Evolutionary conservation across 2,797 vertebrate species (phyloP).

Genomic region (Falco biarmicus): DNA sequence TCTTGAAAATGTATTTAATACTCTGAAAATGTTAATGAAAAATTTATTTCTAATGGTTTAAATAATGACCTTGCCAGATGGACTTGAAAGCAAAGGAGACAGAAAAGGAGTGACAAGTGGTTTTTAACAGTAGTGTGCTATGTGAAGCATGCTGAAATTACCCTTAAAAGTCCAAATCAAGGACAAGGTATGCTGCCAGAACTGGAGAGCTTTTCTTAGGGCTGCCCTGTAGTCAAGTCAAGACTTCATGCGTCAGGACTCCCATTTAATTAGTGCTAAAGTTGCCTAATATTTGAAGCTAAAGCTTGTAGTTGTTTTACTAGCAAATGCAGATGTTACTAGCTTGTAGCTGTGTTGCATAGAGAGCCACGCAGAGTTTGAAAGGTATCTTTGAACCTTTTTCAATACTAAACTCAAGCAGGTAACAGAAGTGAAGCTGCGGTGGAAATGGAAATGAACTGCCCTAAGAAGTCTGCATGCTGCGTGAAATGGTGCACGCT

Average conservation of each 20-base stretch:
- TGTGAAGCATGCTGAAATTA: not conserved
- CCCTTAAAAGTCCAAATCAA: not conserved
- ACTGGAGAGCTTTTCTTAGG: not conserved
- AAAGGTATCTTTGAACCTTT: not conserved
- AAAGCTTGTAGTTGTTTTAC: not conserved
- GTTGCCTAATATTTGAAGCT: not conserved
- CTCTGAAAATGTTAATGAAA: not conserved
- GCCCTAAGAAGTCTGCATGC: not conserved
- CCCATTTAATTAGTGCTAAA: not conserved
- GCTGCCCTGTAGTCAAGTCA: not conserved
- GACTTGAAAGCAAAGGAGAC: not conserved
- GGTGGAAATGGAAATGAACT: not conserved
- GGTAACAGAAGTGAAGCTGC: not conserved
- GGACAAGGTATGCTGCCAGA: not conserved
- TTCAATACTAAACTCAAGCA: not conserved
- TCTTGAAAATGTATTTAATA: not conserved
- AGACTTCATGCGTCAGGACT: not conserved
- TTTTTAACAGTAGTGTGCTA: not conserved
- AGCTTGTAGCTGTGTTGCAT: not conserved
- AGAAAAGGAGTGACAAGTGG: not conserved
- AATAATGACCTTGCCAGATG: not conserved
- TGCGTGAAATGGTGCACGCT: not conserved
- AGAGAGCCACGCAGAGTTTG: not conserved
- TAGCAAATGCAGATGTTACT: not conserved
- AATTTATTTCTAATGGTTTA: not conserved